Base-by-base conservation (phyloP, 2,797 vertebrate species). In the Micrastur ruficollis region DNA sequence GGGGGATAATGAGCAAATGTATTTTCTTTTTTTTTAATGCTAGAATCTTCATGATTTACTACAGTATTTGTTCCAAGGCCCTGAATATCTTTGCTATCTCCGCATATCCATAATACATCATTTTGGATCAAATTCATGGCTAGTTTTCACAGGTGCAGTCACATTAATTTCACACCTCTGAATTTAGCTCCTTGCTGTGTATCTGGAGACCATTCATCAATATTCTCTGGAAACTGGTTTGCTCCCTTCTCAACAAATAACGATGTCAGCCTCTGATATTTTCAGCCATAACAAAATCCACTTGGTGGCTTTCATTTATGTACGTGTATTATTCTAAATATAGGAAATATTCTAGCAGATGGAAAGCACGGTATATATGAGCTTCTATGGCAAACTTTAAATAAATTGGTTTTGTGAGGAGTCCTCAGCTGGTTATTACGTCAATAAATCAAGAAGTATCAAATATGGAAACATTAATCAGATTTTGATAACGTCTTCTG, bases 81-180 rank as follows among this genome's bases (percentile, higher is more conserved):
- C 14, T 63, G 27, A 9, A n/a, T 92, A 47, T 63, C 82, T 92
- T 73, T 80, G 17, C 49, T 85, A 34, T 87, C 74, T 89, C 49
- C 59, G 71, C 29, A 82, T 86, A 71, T 82, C 80, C 70, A 63
- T 92, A 84, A 75, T 44, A n/a, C 27, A 81, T 86, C 21, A 80
- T 95, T 95, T 92, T 89, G 52, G 71, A 93, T 87, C 73, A 93
- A 86, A 94, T 84, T 94, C 71, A 74, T 44, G n/a, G 55, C 71
- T 82, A 42, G 73, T 74, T 86, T 95, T 92, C 68, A 49, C 67
- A 95, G 81, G 81, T 93, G 67, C 67, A 82, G 76, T 91, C 95
- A 79, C 81, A 91, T 92, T 92, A 95, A 95, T 93, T 95, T 95
- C 93, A 91, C 83, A 96, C 86, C 71, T 95, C 86, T 86, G 91